Evolutionary conservation across 2,113 vertebrate genomes (phyloP).

Genomic region (Psilopsiagon aymara): DNA sequence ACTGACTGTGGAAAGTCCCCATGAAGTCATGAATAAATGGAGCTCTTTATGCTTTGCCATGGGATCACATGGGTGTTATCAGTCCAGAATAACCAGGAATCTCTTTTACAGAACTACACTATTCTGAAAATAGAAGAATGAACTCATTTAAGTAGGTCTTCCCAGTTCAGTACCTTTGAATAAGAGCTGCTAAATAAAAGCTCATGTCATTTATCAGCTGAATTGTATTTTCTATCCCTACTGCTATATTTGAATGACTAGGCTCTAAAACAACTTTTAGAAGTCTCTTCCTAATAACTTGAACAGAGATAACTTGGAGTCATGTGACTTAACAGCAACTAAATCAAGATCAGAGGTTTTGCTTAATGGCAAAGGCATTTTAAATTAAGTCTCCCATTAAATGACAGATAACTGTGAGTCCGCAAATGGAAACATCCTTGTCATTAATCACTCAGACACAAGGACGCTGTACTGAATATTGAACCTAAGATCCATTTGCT

Average conservation of each 20-base stretch:
- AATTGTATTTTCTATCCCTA: constrained; percentile 35
- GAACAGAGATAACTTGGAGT: background rate
- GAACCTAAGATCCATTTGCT: background rate
- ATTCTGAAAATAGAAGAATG: constrained; percentile 35
- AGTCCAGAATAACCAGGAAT: constrained; percentile 13
- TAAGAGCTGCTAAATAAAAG: constrained; percentile 30
- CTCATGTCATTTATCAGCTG: constrained; percentile 29
- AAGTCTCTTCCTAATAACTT: background rate
- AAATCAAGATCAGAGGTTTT: background rate
- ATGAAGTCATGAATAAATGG: constrained; percentile 16
- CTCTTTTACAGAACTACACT: background rate
- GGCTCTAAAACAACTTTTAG: background rate
- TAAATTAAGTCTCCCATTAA: background rate
- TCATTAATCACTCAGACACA: background rate
- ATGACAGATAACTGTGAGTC: background rate
- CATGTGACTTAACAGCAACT: background rate
- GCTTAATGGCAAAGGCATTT: background rate
- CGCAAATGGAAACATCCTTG: background rate
- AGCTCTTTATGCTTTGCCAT: constrained; percentile 37
- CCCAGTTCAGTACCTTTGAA: constrained; percentile 34
- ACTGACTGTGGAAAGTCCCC: constrained; percentile 5
- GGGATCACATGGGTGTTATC: background rate
- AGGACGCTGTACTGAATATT: background rate
- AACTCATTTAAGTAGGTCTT: constrained; percentile 36
- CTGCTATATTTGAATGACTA: background rate